Evolutionary conservation across 2,888 invertebrate genomes (phyloP), one percentile per base, ranked within the genome.

Genomic region (Apeira syringaria): DNA sequence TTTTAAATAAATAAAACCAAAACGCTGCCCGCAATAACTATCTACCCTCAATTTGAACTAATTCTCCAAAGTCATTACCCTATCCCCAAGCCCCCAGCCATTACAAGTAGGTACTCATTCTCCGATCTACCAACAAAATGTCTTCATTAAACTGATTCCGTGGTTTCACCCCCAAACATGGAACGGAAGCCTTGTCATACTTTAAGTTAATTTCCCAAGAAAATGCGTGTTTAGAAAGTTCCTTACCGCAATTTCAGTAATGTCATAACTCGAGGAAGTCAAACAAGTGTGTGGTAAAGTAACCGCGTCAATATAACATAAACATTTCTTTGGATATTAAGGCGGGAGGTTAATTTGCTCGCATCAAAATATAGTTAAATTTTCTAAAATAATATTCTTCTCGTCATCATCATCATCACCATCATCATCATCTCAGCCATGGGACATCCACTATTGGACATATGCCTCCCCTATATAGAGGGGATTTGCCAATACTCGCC

Each of bases 151-250:
- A 38, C 28, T 7, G 12, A 20, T 7, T 20, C 20, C 17, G 1
- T 36, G 33, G 33, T 44, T 24, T 33, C 18, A 30, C 2, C 22
- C 32, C 24, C 37, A 38, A 46, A 36, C 31, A 50, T 53, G 45
- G 46, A 40, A 26, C 32, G 49, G 34, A 46, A 45, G 31, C 32
- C 39, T 17, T 34, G 31, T 42, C 42, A 53, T 46, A 48, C 40
- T 50, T 48, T 35, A 20, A 44, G 48, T 42, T 51, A 42, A 54
- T 54, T 47, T 44, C 28, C 13, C 22, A 26, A 36, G 36, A 47
- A 47, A 40, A 36, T 36, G 38, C 31, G 44, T 6, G 30, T 43
- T 40, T 33, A 9, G 24, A 10, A 22, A 35, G 26, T 34, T 30
- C 4, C 4, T 4, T 8, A 9, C 4, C 9, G 34, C 38, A 35